phyloP scores from a whole-genome alignment of 2,113 vertebrate genomes.

The Delphinus delphis region DNA sequence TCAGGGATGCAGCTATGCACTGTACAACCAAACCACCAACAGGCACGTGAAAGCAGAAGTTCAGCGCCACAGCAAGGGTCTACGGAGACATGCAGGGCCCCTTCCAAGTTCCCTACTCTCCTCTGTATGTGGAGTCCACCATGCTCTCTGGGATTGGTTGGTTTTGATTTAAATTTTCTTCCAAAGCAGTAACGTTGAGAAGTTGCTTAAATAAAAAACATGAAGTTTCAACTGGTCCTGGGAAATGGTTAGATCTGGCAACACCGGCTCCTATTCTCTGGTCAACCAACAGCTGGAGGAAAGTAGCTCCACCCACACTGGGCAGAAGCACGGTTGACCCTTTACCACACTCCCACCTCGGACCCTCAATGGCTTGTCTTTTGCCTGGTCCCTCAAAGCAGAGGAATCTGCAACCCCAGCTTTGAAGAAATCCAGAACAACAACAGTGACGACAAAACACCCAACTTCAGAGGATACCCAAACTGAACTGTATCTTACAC shows the following conservation, averaged over 20 bases:
- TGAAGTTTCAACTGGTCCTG: background rate
- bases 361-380: background rate
- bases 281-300: background rate
- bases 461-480: background rate
- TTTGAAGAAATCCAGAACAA: background rate
- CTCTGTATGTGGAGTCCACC: background rate
- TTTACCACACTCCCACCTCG: background rate
- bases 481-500: background rate
- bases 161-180: conserved; percentile 17
- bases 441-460: background rate
- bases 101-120: background rate
- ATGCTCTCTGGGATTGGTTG: background rate
- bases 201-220: background rate
- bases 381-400: background rate
- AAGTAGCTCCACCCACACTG: background rate
- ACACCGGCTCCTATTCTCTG: background rate
- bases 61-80: too few species aligned
- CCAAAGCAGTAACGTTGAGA: background rate
- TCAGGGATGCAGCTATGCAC: background rate
- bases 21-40: background rate
- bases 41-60: background rate
- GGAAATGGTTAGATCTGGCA: background rate
- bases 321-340: background rate
- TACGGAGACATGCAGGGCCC: rapidly evolving
- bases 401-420: background rate